Base-by-base conservation (phyloP, 2,888 invertebrate species). In the Yponomeuta malinellus region DNA sequence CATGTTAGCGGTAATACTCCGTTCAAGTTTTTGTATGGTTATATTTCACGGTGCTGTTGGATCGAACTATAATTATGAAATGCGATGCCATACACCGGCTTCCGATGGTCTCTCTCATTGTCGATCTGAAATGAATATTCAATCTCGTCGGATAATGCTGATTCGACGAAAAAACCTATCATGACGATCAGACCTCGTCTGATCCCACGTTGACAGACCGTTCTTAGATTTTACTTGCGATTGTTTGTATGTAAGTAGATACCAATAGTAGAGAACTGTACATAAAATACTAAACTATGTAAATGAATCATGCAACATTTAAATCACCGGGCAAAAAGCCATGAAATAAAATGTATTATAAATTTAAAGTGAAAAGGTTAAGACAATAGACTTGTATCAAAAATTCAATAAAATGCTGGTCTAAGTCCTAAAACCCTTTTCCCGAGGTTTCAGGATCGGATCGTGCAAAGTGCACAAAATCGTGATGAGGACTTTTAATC, bases 401-500 rank as follows among this genome's bases (percentile, higher is more conserved):
- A 33, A 33, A 33, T 8, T 3, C 52, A 12, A 59, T 5, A 12
- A 59, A 59, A 59, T 59, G 52, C 10, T 15, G 52, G 52, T 59
- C 52, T 4, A 59, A 12, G 3, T 12, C 52, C 48, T 63, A 15
- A 37, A 52, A 12, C 67, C 9, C 37, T 37, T 33, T 48, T 48
- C 15, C 52, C 8, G 12, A 12, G 52, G 64, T 65, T 48, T 77
- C 83, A 83, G 81, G 84, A 81, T 80, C 81, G 80, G 86, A 81
- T 87, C 87, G 90, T 91, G 90, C 92, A 92, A 90, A 92, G 90
- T 89, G 92, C 90, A 92, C 89, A 88, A 85, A 91, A 90, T 91
- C 92, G 92, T 92, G 92, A 91, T 92, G 92, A 84, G 88, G 89
- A 86, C 87, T 87, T 91, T 92, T 91, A 92, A 91, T 91, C 92